Conservation (phyloP, 2,888 invertebrate species). For the Drosophila colorata region DNA sequence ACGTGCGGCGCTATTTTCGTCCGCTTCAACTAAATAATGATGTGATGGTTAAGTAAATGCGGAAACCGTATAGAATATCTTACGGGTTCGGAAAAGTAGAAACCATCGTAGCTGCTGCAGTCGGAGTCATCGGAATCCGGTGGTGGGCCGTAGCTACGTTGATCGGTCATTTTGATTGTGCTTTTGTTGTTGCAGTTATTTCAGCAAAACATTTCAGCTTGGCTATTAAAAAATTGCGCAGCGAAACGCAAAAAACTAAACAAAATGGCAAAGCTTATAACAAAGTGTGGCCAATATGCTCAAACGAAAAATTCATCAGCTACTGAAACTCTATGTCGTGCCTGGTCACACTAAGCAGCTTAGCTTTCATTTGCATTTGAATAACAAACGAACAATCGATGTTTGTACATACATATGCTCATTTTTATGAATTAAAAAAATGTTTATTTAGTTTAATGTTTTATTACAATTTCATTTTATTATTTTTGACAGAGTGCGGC, state of each 20-base stretch:
- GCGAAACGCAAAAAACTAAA: constrained; percentile 48
- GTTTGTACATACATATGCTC: not conserved
- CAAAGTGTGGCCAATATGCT: constrained; percentile 26
- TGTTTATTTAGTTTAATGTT: no score
- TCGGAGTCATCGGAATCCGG: constrained; percentile 82
- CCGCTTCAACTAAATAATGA: constrained; percentile 42
- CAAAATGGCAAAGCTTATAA: constrained; percentile 39
- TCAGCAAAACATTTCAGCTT: constrained; percentile 14
- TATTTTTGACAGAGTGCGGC: constrained; percentile 69
- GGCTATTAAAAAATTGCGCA: constrained; percentile 39
- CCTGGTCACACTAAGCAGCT: constrained; percentile 35
- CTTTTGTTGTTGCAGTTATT: not conserved
- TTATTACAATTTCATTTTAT: not conserved
- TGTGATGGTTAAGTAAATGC: not conserved
- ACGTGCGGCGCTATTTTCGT: constrained; percentile 21
- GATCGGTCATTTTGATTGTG: constrained; percentile 31
- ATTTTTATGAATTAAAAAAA: no score
- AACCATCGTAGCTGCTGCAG: constrained; percentile 82
- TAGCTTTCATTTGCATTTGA: not conserved
- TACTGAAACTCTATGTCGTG: not conserved
- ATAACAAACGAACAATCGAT: not conserved
- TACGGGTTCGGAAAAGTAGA: constrained; percentile 81
- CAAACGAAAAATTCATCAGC: not conserved
- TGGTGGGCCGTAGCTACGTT: constrained; percentile 70
- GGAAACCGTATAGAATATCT: constrained; percentile 21